Evolutionary conservation across 1,140 invertebrate genomes (phyloP).

Genomic region (Mizuhopecten yessoensis): DNA sequence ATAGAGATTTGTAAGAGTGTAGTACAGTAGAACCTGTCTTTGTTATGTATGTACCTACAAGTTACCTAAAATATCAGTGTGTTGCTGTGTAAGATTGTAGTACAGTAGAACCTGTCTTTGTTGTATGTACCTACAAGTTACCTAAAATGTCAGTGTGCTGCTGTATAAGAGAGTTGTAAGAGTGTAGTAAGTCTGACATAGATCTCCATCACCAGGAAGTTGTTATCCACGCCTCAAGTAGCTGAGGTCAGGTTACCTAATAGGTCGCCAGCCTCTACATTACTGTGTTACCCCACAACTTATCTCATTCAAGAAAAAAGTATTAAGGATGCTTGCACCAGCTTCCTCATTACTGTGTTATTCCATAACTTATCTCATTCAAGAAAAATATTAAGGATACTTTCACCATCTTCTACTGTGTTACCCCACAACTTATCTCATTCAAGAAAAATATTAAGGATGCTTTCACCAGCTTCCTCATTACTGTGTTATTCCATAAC

Average conservation of each 20-base stretch:
- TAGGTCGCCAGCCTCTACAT: not conserved
- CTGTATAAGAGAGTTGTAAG: not conserved
- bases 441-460: not conserved
- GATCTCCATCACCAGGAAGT: slow-evolving; percentile 12
- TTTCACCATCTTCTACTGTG: not conserved
- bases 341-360: too few relatives aligned
- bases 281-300: not conserved
- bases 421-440: not conserved
- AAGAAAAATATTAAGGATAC: not conserved
- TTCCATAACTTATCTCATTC: too few relatives aligned
- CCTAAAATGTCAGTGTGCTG: too few relatives aligned
- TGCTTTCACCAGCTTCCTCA: not conserved
- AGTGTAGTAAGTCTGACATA: not conserved
- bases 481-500: too few relatives aligned
- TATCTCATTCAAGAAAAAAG: not conserved
- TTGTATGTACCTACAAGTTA: too few relatives aligned
- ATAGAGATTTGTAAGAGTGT: too few relatives aligned
- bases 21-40: too few relatives aligned
- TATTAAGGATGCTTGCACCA: not conserved
- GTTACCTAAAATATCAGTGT: too few relatives aligned
- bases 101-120: too few relatives aligned
- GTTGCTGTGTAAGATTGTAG: too few relatives aligned
- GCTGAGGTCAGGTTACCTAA: not conserved
- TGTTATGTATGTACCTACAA: too few relatives aligned
- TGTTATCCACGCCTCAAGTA: slow-evolving; percentile 31